A percentile compares a stretch with the other conserved stretches of the same genome.
phyloP scores from a whole-genome alignment of 2,113 vertebrate species.

The Speoplatyrhinus poulsoni region DNA sequence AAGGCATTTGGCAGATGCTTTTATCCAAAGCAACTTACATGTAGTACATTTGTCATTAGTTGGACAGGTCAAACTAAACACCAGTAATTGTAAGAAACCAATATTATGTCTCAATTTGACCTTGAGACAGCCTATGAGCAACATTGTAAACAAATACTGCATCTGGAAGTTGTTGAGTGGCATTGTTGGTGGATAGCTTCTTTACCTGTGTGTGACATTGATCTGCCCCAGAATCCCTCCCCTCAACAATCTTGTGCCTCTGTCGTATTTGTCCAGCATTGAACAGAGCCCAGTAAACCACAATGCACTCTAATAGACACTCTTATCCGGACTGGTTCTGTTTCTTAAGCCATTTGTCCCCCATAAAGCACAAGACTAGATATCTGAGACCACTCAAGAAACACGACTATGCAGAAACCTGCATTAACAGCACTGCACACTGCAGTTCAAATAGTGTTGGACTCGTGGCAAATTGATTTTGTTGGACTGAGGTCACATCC shows the following conservation, averaged over 20 bases:
- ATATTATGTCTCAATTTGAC: slow-evolving; percentile 25
- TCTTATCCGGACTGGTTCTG: slow-evolving; percentile 27
- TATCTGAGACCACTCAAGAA: background rate
- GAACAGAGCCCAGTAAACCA: slow-evolving; percentile 27
- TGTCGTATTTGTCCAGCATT: slow-evolving; percentile 37
- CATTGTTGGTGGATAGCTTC: slow-evolving; percentile 71
- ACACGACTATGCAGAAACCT: background rate
- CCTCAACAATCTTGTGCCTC: background rate
- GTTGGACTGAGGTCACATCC: slow-evolving; percentile 17
- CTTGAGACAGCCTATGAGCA: slow-evolving; percentile 36
- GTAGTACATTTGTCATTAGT: too few species aligned
- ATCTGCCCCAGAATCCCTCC: slow-evolving; percentile 35
- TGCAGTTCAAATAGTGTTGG: background rate
- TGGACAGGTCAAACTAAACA: too few species aligned
- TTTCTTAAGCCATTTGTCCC: background rate
- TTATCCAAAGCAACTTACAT: too few species aligned
- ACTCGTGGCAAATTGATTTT: slow-evolving; percentile 13
- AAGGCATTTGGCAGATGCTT: too few species aligned
- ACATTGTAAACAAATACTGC: slow-evolving; percentile 1
- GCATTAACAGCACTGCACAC: background rate
- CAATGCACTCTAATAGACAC: slow-evolving; percentile 3
- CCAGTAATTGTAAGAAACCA: too few species aligned
- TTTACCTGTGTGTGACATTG: slow-evolving; percentile 58
- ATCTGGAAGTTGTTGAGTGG: slow-evolving; percentile 80
- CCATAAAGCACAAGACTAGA: slow-evolving; percentile 14